Evolutionary conservation across 1,140 invertebrate genomes (phyloP).

Genomic region (Drosophila kohkoa): DNA sequence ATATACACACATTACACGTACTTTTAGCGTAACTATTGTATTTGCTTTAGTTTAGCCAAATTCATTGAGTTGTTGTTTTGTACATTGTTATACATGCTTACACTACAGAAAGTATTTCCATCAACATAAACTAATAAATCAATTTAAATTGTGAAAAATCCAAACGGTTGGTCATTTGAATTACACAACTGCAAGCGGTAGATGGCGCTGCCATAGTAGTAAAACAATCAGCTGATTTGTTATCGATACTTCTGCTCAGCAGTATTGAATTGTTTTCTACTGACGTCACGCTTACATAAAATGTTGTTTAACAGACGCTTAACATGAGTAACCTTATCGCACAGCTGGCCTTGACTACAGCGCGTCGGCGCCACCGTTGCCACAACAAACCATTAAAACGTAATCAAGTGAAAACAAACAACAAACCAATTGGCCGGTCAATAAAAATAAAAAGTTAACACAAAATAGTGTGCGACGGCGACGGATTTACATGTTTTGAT

Average conservation of each 20-base stretch:
- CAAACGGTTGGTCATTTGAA: constrained; percentile 6
- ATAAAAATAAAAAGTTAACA: constrained; percentile 5
- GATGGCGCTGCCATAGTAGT: background rate
- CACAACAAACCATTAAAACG: constrained; percentile 33
- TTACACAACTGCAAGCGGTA: background rate
- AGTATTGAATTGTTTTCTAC: background rate
- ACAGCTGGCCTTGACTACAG: background rate
- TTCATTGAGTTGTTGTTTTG: constrained; percentile 79
- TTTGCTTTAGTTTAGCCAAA: constrained; percentile 76
- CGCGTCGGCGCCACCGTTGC: constrained; percentile 53
- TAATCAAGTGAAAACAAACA: constrained; percentile 35
- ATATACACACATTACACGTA: constrained; percentile 35
- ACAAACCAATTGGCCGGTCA: constrained; percentile 2
- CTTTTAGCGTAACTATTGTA: constrained; percentile 29
- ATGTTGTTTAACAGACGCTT: constrained; percentile 9
- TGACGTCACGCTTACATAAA: constrained; percentile 10
- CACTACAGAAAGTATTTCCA: constrained; percentile 49
- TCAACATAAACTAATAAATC: constrained; percentile 46
- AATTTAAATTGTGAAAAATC: constrained; percentile 55
- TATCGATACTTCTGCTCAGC: constrained; percentile 17
- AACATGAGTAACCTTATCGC: constrained; percentile 17
- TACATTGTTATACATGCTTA: constrained; percentile 81
- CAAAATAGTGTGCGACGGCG: constrained; percentile 39
- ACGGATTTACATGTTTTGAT: constrained; percentile 37
- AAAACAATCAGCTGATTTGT: constrained; percentile 13